Evolutionary conservation across 92 coral and sea anemone genomes (phyloP).

Genomic region (Palythoa heliodiscus): DNA sequence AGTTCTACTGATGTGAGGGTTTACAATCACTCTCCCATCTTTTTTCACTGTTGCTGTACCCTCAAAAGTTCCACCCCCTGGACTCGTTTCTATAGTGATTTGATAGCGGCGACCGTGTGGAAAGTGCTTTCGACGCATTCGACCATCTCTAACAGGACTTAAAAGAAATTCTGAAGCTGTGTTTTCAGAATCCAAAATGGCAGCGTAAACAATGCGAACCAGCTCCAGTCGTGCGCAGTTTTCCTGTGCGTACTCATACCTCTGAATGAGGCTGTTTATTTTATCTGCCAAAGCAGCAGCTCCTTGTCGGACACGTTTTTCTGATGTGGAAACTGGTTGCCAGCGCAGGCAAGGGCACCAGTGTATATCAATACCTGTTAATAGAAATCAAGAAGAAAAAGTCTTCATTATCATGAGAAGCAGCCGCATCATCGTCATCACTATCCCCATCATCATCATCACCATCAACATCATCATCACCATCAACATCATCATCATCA

Average conservation of each 20-base stretch:
- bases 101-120: constrained; percentile 64
- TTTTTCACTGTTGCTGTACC: constrained; percentile 65
- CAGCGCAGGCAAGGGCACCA: constrained; percentile 83
- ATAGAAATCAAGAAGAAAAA: too few relatives aligned
- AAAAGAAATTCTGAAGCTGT: constrained; percentile 49
- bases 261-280: constrained; percentile 64
- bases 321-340: constrained; percentile 49
- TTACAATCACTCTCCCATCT: constrained; percentile 62
- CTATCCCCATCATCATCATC: neutral
- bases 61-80: constrained; percentile 73
- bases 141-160: constrained; percentile 59
- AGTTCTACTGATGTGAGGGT: constrained; percentile 80
- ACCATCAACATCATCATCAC: neutral
- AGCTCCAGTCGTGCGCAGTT: constrained; percentile 63
- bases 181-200: constrained; percentile 47
- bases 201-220: constrained; percentile 64
- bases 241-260: constrained; percentile 42
- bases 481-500: neutral
- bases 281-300: constrained; percentile 64
- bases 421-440: neutral
- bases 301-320: constrained; percentile 50
- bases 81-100: constrained; percentile 67
- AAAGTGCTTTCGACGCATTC: constrained; percentile 58
- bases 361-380: constrained; percentile 72
- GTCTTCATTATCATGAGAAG: neutral